Evolutionary conservation across 2,113 vertebrate genomes (phyloP), one percentile per base, ranked within the genome.

Genomic region (Pelecanoides urinatrix): DNA sequence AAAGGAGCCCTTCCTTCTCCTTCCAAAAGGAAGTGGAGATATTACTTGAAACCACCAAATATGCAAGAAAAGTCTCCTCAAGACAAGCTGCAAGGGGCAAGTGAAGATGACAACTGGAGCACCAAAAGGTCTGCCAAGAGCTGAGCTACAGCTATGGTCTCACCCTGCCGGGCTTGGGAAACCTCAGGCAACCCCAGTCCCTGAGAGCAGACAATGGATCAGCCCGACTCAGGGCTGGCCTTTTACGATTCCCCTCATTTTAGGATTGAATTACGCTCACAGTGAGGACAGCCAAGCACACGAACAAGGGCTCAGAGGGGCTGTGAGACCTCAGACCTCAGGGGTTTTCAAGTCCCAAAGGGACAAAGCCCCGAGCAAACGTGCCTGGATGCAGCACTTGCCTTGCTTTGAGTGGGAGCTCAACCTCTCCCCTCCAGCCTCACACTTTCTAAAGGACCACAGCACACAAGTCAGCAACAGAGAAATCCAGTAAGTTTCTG

Each of bases 341-440:
- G 16, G 14, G 47, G 5, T 32, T 79, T 86, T 93, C 21, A 59
- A 27, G 25, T 16, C 23, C 26, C 1, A 3, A 3, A 11, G 16
- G 15, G 30, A n/a, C 14, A 32, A 92, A 90, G 6, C 5, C 19
- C 15, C 0, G 1, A 26, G 55, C 9, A 65, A 88, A 80, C 1
- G 0, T 25, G 8, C 11, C 38, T 61, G 58, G 36, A 73, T 56
- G 15, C 14, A 34, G 49, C 1, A 0, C 5, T 74, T n/a, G 26
- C 26, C 44, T 81, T 85, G 47, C 34, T 77, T 16, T 79, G 27
- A 58, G n/a, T 5, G 3, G 14, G 9, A 67, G 25, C 45, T 62
- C 2, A 7, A 40, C 16, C 38, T 73, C 55, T 42, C 6, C 25
- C 13, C n/a, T 40, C 25, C 20, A 66, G 36, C n/a, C 15, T 36